Conservation (phyloP, 2,113 vertebrate species). For the Tricholaema leucomelas region DNA sequence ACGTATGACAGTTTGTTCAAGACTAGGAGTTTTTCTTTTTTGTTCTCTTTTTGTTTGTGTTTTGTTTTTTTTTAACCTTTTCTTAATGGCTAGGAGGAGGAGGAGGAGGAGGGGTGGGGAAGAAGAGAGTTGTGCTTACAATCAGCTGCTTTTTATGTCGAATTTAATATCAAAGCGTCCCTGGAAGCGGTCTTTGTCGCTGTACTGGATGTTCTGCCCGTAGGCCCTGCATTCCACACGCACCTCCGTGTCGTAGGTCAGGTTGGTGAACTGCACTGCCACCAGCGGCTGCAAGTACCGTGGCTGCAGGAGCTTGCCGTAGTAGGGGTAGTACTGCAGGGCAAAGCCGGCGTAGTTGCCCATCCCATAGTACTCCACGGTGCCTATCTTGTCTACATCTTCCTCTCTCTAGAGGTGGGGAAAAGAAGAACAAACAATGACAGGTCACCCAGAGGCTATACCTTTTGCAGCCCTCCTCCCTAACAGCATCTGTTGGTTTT, state of each 20-base stretch:
- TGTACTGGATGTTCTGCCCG: slow-evolving; percentile 90
- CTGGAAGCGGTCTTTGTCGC: slow-evolving; percentile 96
- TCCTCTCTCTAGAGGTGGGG: slow-evolving; percentile 79
- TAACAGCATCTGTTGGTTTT: rapidly evolving
- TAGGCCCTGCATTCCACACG: slow-evolving; percentile 93
- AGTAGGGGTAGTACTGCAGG: slow-evolving; percentile 97
- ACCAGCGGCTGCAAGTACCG: slow-evolving; percentile 94
- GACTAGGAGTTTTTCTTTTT: slow-evolving; percentile 91
- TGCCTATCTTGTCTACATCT: slow-evolving; percentile 76
- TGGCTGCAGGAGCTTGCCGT: slow-evolving; percentile 89
- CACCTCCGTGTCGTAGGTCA: slow-evolving; percentile 80
- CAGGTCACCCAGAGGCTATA: rapidly evolving
- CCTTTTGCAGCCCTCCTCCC: neutral
- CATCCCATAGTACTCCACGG: slow-evolving; percentile 84
- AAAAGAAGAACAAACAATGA: neutral
- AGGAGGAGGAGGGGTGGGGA: slow-evolving; percentile 1
- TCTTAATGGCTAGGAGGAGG: slow-evolving; percentile 79
- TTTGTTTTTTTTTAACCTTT: slow-evolving; percentile 73
- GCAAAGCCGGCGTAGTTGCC: slow-evolving; percentile 80
- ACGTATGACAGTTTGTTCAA: slow-evolving; percentile 99
- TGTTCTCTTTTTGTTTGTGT: slow-evolving; percentile 69
- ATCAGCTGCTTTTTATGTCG: slow-evolving; percentile 88
- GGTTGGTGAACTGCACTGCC: slow-evolving; percentile 91
- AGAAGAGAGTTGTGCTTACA: slow-evolving; percentile 76
- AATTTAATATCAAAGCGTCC: slow-evolving; percentile 98